Evolutionary conservation across 2,888 invertebrate species (phyloP).

Genomic region (Amphipoea lucens): DNA sequence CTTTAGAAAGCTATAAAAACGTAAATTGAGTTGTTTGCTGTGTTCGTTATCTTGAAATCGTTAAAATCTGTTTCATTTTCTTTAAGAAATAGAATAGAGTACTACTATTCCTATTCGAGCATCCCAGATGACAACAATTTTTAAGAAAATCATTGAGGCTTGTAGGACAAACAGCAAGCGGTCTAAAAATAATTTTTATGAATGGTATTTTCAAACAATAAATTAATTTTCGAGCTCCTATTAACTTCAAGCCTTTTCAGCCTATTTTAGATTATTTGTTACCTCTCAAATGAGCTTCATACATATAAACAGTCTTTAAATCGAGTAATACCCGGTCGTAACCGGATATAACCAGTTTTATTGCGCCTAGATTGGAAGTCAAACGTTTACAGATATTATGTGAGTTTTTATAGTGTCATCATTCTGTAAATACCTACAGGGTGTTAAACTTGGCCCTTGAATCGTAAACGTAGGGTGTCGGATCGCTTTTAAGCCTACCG

Average conservation of each 20-base stretch:
- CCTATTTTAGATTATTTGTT: slow-evolving; percentile 4
- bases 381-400: slow-evolving; percentile 87
- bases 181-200: neutral
- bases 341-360: slow-evolving; percentile 72
- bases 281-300: slow-evolving; percentile 29
- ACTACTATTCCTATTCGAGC: neutral
- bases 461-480: slow-evolving; percentile 84
- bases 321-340: slow-evolving; percentile 67
- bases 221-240: slow-evolving; percentile 6
- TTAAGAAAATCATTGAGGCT: neutral
- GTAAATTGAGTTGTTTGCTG: slow-evolving; percentile 43
- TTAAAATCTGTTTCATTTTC: slow-evolving; percentile 27
- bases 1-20: slow-evolving; percentile 40
- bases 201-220: slow-evolving; percentile 12
- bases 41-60: slow-evolving; percentile 25
- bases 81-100: neutral
- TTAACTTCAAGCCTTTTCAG: neutral
- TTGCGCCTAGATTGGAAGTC: slow-evolving; percentile 79
- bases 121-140: neutral
- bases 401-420: slow-evolving; percentile 84
- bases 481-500: slow-evolving; percentile 82
- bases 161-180: neutral
- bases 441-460: slow-evolving; percentile 81
- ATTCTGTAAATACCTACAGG: slow-evolving; percentile 81
- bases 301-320: slow-evolving; percentile 56